Conservation (phyloP, 2,113 vertebrate species). For the Cichladusa arquata region DNA sequence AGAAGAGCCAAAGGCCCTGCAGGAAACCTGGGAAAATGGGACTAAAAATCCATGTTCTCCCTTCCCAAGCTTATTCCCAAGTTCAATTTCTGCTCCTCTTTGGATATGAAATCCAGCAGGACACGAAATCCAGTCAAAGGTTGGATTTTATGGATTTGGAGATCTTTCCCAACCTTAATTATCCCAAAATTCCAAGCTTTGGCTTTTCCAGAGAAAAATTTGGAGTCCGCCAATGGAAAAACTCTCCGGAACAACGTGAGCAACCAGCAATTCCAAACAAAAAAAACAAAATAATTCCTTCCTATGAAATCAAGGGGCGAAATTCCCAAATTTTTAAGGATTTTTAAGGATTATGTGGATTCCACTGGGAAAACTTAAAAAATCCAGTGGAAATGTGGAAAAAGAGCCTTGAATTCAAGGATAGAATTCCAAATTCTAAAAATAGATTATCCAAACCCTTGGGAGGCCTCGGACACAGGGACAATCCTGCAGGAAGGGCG, state of each 20-base stretch:
- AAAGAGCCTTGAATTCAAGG: not conserved
- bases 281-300: not conserved
- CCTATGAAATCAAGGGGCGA: not conserved
- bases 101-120: not conserved
- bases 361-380: not conserved
- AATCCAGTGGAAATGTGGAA: too few relatives aligned
- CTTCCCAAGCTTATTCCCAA: too few relatives aligned
- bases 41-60: not conserved
- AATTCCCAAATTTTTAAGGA: not conserved
- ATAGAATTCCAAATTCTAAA: not conserved
- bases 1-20: too few relatives aligned
- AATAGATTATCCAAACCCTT: not conserved
- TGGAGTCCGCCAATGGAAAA: not conserved
- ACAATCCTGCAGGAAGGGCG: too few relatives aligned
- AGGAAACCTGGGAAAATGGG: too few relatives aligned
- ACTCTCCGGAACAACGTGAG: accelerated
- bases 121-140: not conserved
- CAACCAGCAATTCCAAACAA: not conserved
- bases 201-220: not conserved
- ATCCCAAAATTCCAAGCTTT: not conserved
- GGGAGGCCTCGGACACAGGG: accelerated
- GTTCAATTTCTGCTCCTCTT: not conserved
- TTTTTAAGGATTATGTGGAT: not conserved
- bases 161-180: not conserved
- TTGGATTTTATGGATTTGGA: not conserved